Percentiles rank a stretch among this genome's conserved stretches.
phyloP scores from a whole-genome alignment of 2,888 invertebrate genomes.

The Amaurobius ferox region DNA sequence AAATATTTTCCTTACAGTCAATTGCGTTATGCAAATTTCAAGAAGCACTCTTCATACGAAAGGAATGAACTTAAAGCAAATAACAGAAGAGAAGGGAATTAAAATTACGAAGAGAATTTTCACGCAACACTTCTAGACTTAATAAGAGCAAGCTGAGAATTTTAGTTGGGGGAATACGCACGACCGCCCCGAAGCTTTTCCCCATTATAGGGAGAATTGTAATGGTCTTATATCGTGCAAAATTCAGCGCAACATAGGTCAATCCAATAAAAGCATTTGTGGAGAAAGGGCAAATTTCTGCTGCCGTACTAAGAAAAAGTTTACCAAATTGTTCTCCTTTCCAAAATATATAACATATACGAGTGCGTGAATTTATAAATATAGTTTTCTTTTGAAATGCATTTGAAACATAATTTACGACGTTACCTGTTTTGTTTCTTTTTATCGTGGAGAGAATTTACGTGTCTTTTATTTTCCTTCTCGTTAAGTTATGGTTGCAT shows the following conservation, averaged over 20 bases:
- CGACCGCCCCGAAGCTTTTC: constrained; percentile 13
- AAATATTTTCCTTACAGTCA: constrained; percentile 18
- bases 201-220: constrained; percentile 45
- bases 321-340: constrained; percentile 36
- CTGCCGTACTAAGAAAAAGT: constrained; percentile 15
- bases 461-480: no score
- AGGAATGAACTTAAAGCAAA: constrained; percentile 41
- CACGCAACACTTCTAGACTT: constrained; percentile 63
- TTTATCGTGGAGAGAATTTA: no score
- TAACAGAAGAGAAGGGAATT: constrained; percentile 24
- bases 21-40: constrained; percentile 53
- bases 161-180: constrained; percentile 24
- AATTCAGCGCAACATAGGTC: constrained; percentile 44
- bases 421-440: neutral
- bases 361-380: neutral
- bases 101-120: constrained; percentile 18
- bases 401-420: neutral
- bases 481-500: no score
- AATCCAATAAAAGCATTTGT: constrained; percentile 57
- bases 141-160: constrained; percentile 45
- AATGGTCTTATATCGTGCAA: constrained; percentile 58
- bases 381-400: neutral
- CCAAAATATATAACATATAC: constrained; percentile 39
- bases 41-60: constrained; percentile 36
- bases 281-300: constrained; percentile 30